A percentile compares a stretch with the other conserved stretches of the same genome.
Evolutionary conservation across 1,140 invertebrate species (phyloP).

Genomic region (fruit fly (Drosophila melanogaster)): DNA sequence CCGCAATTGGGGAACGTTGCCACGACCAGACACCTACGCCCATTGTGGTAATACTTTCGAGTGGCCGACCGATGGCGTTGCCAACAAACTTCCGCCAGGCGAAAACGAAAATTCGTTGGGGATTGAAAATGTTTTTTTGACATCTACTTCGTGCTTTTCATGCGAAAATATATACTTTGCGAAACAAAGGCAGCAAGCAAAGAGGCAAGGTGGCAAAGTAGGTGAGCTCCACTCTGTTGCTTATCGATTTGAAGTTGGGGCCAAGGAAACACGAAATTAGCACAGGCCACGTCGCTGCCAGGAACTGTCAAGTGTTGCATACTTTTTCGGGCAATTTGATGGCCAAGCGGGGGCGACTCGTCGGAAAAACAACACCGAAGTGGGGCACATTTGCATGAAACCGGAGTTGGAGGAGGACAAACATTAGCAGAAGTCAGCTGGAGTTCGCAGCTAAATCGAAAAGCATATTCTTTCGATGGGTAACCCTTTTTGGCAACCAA

Average conservation of each 20-base stretch:
- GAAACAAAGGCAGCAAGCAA: conserved; percentile 21
- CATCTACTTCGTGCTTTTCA: conserved; percentile 77
- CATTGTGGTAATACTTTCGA: conserved; percentile 57
- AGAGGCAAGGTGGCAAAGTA: background rate
- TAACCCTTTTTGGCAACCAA: conserved; percentile 37
- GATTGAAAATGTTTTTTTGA: conserved; percentile 69
- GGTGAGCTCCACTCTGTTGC: conserved; percentile 45
- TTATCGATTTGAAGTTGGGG: conserved; percentile 70
- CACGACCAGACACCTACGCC: conserved; percentile 24
- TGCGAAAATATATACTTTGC: conserved; percentile 61
- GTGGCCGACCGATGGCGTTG: conserved; percentile 58
- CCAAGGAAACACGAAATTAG: conserved; percentile 73
- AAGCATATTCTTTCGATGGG: conserved; percentile 27
- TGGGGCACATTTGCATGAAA: conserved; percentile 71
- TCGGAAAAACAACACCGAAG: conserved; percentile 5
- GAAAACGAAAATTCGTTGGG: conserved; percentile 56
- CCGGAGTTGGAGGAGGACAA: conserved; percentile 34
- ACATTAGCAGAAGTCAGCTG: conserved; percentile 49
- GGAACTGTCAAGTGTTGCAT: conserved; percentile 64
- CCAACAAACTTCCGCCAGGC: conserved; percentile 44
- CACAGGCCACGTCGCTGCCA: conserved; percentile 38
- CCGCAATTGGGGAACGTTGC: conserved; percentile 41
- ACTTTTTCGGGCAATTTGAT: conserved; percentile 64
- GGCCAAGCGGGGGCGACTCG: background rate
- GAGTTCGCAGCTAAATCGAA: conserved; percentile 7